Evolutionary conservation across 2,888 invertebrate genomes (phyloP).

Genomic region (Ephialtes manifestator): DNA sequence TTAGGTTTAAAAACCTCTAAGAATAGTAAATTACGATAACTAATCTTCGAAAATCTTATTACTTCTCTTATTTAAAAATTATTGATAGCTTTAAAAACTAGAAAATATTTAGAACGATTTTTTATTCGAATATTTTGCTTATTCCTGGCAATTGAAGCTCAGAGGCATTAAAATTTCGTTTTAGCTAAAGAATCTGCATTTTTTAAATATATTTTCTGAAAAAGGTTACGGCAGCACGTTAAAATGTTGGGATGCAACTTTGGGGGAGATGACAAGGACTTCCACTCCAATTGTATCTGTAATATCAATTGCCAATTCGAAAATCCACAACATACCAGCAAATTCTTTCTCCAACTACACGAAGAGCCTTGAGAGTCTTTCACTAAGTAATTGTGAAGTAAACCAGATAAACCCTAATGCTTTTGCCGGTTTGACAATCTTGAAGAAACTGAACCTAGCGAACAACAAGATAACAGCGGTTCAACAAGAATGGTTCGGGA

Average conservation of each 20-base stretch:
- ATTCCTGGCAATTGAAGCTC: constrained; percentile 44
- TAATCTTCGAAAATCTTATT: too few relatives aligned
- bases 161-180: background rate
- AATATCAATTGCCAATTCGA: constrained; percentile 76
- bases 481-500: constrained; percentile 75
- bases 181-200: background rate
- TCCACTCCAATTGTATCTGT: constrained; percentile 65
- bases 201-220: constrained; percentile 9
- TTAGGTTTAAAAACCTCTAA: too few relatives aligned
- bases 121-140: too few relatives aligned
- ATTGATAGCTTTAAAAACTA: too few relatives aligned
- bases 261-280: constrained; percentile 66
- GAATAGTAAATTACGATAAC: too few relatives aligned
- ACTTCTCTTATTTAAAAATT: too few relatives aligned
- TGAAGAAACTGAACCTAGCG: constrained; percentile 77
- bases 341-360: constrained; percentile 72
- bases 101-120: too few relatives aligned
- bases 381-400: constrained; percentile 77
- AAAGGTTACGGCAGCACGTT: constrained; percentile 73
- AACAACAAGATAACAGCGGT: constrained; percentile 77
- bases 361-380: constrained; percentile 72
- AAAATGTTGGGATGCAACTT: constrained; percentile 75
- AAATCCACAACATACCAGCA: constrained; percentile 69
- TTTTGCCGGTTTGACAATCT: constrained; percentile 69
- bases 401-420: constrained; percentile 72